Conservation (phyloP, 2,888 invertebrate genomes). For the Philhelius pedissequus region DNA sequence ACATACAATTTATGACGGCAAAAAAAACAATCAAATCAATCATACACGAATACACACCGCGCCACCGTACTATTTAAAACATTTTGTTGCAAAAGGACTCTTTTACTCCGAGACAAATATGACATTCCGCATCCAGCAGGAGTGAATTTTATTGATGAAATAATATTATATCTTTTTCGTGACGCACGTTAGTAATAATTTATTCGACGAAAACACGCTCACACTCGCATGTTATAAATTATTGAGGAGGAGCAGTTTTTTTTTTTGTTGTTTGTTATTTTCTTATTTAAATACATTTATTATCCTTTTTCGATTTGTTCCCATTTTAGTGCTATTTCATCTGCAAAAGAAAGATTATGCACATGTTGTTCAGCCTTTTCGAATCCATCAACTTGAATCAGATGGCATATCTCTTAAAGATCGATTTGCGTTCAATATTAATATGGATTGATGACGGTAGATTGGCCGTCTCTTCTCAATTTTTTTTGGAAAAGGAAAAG, state of each 20-base stretch:
- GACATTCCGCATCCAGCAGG: neutral
- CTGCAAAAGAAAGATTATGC: neutral
- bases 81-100: neutral
- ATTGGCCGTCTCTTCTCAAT: neutral
- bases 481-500: constrained; percentile 38
- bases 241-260: neutral
- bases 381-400: constrained; percentile 49
- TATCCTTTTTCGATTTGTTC: constrained; percentile 9
- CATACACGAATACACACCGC: constrained; percentile 14
- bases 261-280: neutral
- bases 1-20: neutral
- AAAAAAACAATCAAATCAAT: constrained; percentile 56
- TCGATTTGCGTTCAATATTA: constrained; percentile 33
- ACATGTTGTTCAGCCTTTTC: constrained; percentile 6
- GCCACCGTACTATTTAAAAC: neutral
- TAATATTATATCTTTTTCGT: constrained; percentile 38
- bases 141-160: constrained; percentile 56
- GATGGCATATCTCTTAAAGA: constrained; percentile 24
- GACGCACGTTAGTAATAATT: constrained; percentile 25
- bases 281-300: constrained; percentile 25
- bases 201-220: neutral
- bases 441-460: constrained; percentile 38
- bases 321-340: neutral
- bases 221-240: neutral
- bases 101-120: constrained; percentile 11